These are phyloP conservation scores for Ageneiosus marmoratus DNA, from an alignment of 2,113 vertebrate genomes.

Conservation along the genomic window DNA sequence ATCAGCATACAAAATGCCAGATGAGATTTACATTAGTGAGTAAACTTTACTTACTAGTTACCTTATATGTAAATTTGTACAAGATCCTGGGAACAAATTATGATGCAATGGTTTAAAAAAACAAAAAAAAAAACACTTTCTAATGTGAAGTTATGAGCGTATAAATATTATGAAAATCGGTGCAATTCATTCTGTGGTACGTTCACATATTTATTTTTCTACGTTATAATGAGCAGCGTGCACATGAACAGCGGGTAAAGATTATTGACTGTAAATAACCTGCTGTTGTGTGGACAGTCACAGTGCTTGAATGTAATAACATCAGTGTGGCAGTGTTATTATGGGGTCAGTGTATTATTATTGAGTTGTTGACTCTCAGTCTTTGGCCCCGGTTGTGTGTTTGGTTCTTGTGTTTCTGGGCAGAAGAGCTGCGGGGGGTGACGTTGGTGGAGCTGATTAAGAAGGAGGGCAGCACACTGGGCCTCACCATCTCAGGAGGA, in stretches of 20 bases:
- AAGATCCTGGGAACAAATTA: background rate
- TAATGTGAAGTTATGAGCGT: background rate
- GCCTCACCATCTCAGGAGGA: conserved; percentile 94
- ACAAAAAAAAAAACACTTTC: no score
- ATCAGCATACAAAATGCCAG: background rate
- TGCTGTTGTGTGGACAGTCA: background rate
- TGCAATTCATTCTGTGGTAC: background rate
- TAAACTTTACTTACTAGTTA: background rate
- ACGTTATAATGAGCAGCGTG: background rate
- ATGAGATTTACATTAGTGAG: background rate
- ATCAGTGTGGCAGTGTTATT: background rate
- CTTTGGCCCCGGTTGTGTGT: background rate
- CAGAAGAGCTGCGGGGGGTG: conserved; percentile 93
- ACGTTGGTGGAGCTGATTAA: conserved; percentile 94
- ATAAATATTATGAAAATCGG: background rate
- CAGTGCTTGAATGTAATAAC: background rate
- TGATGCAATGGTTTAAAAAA: no score
- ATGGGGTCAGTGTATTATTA: conserved; percentile 36
- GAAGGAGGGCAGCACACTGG: conserved; percentile 93
- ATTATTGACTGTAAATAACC: conserved; percentile 1
- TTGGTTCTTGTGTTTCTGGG: conserved; percentile 56
- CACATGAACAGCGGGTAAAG: background rate
- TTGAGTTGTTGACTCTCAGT: conserved; percentile 27
- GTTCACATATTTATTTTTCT: background rate
- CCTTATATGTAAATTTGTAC: background rate